These are phyloP conservation scores for Zaprionus taronus DNA, from an alignment of 1,140 invertebrate species.

Conservation along the genomic window DNA sequence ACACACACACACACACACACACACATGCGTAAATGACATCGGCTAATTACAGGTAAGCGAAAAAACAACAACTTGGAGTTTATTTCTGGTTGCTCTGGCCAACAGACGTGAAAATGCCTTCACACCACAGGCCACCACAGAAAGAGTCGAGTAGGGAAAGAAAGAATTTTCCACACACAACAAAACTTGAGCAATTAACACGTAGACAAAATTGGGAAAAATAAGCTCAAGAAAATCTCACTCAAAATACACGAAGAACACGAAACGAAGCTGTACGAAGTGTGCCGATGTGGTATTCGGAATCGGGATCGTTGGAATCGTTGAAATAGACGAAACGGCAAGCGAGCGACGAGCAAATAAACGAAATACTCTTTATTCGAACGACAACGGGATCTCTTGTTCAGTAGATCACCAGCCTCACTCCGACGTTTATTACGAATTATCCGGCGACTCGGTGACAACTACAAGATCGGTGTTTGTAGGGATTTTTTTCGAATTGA, in stretches of 20 bases:
- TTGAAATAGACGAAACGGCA: conserved; percentile 74
- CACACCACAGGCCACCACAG: conserved; percentile 44
- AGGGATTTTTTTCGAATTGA: conserved; percentile 62
- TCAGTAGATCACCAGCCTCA: conserved; percentile 85
- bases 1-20: conserved; percentile 3
- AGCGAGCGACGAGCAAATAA: conserved; percentile 66
- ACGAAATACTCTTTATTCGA: conserved; percentile 85
- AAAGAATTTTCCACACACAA: conserved; percentile 82
- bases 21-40: conserved; percentile 64
- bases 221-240: conserved; percentile 23
- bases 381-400: conserved; percentile 85
- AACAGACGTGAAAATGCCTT: conserved; percentile 75
- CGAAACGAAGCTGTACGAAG: neutral
- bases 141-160: conserved; percentile 7
- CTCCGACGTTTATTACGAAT: conserved; percentile 85
- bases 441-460: conserved; percentile 85
- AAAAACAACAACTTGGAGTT: conserved; percentile 68
- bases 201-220: conserved; percentile 35
- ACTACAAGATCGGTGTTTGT: conserved; percentile 78
- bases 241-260: conserved; percentile 14
- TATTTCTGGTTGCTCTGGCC: conserved; percentile 59
- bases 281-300: neutral
- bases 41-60: conserved; percentile 80
- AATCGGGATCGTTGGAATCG: conserved; percentile 42
- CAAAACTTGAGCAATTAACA: conserved; percentile 72